Percentiles rank a stretch among this genome's conserved stretches.
Conservation (phyloP, 2,888 invertebrate species). For the Ephialtes manifestator region DNA sequence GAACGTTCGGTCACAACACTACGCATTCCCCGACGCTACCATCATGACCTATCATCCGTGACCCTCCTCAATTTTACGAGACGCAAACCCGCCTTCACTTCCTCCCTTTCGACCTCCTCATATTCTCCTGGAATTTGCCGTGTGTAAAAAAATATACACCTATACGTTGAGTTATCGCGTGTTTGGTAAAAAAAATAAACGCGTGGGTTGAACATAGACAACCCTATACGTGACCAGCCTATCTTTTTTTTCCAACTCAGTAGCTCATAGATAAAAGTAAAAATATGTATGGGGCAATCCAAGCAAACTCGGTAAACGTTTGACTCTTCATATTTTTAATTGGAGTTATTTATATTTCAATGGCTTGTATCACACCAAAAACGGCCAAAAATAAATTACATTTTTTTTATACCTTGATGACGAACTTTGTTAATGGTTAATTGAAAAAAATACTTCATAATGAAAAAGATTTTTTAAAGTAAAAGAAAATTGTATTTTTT, state of each 20-base stretch:
- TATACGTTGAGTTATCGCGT: background rate
- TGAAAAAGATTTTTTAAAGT: too few relatives aligned
- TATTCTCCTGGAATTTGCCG: background rate
- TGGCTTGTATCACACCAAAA: too few relatives aligned
- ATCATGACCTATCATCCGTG: constrained; percentile 11
- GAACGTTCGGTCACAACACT: background rate
- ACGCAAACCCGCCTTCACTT: constrained; percentile 1
- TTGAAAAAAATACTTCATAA: too few relatives aligned
- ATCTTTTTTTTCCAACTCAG: background rate
- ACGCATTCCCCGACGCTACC: constrained; percentile 24
- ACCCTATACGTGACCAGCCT: background rate
- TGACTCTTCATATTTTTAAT: too few relatives aligned
- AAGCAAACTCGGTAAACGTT: too few relatives aligned
- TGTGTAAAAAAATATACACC: background rate
- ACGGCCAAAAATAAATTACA: too few relatives aligned
- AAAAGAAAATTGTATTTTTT: too few relatives aligned
- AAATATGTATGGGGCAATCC: too few relatives aligned
- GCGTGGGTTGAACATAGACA: background rate
- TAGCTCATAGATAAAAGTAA: background rate
- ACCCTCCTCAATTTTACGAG: constrained; percentile 53
- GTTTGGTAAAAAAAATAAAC: background rate
- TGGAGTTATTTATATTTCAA: too few relatives aligned
- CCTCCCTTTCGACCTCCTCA: background rate
- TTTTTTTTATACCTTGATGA: too few relatives aligned
- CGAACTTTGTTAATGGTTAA: too few relatives aligned